These are phyloP conservation scores for Chinchilla lanigera DNA, from an alignment of 2,113 vertebrate genomes.

Conservation along the genomic window DNA sequence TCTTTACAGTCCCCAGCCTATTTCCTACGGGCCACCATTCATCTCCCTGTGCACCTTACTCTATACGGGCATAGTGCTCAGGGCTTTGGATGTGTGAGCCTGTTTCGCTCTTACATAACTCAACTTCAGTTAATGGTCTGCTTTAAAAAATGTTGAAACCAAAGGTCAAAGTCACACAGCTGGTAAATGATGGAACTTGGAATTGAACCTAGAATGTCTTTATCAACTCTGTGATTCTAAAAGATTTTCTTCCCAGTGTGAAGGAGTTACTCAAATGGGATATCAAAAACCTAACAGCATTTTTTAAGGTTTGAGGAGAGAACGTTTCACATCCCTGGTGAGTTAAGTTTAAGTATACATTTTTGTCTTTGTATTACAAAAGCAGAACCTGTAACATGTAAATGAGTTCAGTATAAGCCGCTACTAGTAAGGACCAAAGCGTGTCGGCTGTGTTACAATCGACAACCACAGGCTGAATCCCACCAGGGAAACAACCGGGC, in stretches of 20 bases:
- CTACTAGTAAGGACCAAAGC: background rate
- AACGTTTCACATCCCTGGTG: background rate
- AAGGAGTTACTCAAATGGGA: background rate
- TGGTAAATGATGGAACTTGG: background rate
- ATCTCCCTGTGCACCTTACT: background rate
- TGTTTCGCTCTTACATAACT: background rate
- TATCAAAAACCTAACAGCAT: background rate
- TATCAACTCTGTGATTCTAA: background rate
- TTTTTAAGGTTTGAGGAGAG: conserved; percentile 3
- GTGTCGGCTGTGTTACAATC: background rate
- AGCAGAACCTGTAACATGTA: background rate
- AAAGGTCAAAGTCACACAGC: background rate
- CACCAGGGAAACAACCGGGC: background rate
- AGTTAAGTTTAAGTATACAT: background rate
- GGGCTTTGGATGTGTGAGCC: background rate
- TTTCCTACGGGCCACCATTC: background rate
- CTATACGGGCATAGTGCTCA: background rate
- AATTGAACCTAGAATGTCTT: background rate
- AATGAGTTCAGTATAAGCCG: background rate
- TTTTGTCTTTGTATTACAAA: background rate
- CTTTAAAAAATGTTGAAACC: background rate
- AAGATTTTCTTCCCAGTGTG: conserved; percentile 29
- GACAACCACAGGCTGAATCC: background rate
- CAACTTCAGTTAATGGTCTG: background rate
- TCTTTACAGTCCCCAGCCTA: background rate